Percentiles rank a stretch among this genome's conserved stretches.
Evolutionary conservation across 1,140 invertebrate genomes (phyloP).

Genomic region (Brachionus calyciflorus): DNA sequence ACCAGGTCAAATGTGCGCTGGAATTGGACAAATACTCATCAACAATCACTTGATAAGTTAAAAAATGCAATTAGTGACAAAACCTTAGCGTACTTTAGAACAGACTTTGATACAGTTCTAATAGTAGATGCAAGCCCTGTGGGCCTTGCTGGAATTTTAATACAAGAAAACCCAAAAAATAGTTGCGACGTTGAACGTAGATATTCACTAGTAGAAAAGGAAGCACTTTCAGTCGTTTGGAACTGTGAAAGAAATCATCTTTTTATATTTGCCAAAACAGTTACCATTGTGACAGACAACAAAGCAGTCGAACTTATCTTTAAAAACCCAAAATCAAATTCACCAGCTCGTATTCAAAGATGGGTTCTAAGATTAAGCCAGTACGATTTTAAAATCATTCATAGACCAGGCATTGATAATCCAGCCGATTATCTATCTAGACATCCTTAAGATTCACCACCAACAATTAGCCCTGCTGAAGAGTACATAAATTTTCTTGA

Average conservation of each 20-base stretch:
- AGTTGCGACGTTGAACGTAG: constrained; percentile 50
- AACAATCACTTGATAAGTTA: constrained; percentile 6
- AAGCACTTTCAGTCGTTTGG: constrained; percentile 48
- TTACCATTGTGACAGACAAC: constrained; percentile 16
- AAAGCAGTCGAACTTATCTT: constrained; percentile 11
- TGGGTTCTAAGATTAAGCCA: neutral
- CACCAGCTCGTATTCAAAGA: neutral
- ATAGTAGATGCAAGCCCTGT: constrained; percentile 50
- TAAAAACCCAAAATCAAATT: neutral
- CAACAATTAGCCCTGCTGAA: neutral
- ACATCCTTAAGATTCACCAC: neutral
- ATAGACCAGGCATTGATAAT: neutral
- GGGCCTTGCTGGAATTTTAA: constrained; percentile 60
- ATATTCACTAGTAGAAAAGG: constrained; percentile 53
- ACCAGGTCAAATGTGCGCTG: too few relatives aligned
- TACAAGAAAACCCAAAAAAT: too few relatives aligned
- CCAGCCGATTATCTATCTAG: neutral
- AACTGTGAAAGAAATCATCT: neutral
- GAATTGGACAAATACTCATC: constrained; percentile 29
- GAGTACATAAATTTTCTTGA: neutral
- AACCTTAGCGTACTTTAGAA: neutral
- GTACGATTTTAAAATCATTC: neutral
- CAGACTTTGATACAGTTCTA: neutral
- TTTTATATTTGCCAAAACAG: neutral
- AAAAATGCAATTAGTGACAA: constrained; percentile 47